Conservation (phyloP, 2,888 invertebrate genomes). For the Athrips mouffetella region DNA sequence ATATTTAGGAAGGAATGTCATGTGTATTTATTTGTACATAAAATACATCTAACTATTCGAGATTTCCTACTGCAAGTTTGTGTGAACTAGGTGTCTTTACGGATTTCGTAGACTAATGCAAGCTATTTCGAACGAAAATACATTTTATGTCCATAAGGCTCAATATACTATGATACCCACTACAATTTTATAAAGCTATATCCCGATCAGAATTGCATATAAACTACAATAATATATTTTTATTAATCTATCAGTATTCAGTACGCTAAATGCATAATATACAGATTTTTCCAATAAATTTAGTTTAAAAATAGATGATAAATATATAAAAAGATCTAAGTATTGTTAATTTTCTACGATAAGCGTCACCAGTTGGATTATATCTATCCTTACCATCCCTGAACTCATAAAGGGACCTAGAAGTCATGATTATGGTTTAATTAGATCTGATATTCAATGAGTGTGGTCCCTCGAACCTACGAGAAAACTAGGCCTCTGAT, state of each 20-base stretch:
- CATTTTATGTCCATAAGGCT: constrained; percentile 52
- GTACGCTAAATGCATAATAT: constrained; percentile 69
- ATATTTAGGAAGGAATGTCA: background rate
- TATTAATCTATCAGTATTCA: constrained; percentile 30
- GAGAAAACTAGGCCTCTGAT: constrained; percentile 63
- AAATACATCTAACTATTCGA: background rate
- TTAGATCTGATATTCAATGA: constrained; percentile 66
- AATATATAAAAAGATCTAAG: constrained; percentile 68
- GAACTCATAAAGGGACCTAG: constrained; percentile 55
- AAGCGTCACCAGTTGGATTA: constrained; percentile 73
- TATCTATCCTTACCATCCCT: constrained; percentile 59
- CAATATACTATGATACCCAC: constrained; percentile 39
- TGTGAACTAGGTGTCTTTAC: constrained; percentile 22
- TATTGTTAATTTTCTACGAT: constrained; percentile 65
- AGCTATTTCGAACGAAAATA: constrained; percentile 47
- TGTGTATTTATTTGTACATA: background rate
- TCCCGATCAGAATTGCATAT: constrained; percentile 71
- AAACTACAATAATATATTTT: constrained; percentile 8
- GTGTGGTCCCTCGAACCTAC: constrained; percentile 71
- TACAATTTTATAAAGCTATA: constrained; percentile 84
- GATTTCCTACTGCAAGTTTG: constrained; percentile 23
- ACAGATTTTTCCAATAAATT: constrained; percentile 55
- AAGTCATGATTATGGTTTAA: constrained; percentile 67
- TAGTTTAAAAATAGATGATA: constrained; percentile 56
- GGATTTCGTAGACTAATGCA: constrained; percentile 29